Evolutionary conservation across 2,113 vertebrate genomes (phyloP).

Genomic region (Acanthisitta chloris): DNA sequence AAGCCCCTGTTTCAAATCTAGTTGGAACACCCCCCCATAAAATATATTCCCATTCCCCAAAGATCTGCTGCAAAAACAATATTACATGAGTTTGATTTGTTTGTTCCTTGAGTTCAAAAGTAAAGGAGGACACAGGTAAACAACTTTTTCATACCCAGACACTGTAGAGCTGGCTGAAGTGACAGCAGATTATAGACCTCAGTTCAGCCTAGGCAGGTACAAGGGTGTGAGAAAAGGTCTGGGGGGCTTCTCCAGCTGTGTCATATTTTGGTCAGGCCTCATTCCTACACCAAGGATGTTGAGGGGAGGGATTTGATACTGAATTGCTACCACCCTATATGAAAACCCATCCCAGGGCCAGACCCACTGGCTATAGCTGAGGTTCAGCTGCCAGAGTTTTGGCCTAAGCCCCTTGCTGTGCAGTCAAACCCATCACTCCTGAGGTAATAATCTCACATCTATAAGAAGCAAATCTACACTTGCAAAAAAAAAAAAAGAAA

Average conservation of each 20-base stretch:
- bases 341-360: background rate
- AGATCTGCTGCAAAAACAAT: background rate
- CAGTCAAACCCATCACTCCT: background rate
- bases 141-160: background rate
- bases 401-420: background rate
- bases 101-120: background rate
- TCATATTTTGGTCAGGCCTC: background rate
- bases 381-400: background rate
- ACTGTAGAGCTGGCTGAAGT: background rate
- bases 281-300: background rate
- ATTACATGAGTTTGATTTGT: background rate
- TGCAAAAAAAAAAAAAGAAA: background rate
- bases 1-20: background rate
- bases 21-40: background rate
- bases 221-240: background rate
- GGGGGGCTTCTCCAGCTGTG: background rate
- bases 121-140: background rate
- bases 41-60: background rate
- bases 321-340: background rate
- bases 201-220: background rate
- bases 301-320: background rate
- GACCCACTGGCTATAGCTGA: background rate
- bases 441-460: slow-evolving; percentile 10
- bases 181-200: background rate
- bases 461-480: background rate